Evolutionary conservation across 2,888 invertebrate species (phyloP).

Genomic region (Synergus laeviventris): DNA sequence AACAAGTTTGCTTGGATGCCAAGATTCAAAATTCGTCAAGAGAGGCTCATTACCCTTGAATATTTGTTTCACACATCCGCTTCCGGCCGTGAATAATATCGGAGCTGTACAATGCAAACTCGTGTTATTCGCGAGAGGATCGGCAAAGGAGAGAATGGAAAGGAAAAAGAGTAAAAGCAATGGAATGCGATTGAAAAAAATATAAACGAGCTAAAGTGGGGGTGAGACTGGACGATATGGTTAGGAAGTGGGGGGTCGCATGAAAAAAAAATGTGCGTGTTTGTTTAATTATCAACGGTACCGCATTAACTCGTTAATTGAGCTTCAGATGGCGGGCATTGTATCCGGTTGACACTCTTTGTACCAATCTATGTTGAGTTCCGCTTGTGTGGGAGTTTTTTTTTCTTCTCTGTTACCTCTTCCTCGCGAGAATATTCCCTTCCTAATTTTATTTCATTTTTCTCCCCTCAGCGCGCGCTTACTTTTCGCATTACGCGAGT

Average conservation of each 20-base stretch:
- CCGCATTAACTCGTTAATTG: slow-evolving; percentile 76
- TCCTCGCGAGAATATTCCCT: slow-evolving; percentile 56
- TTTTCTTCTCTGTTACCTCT: slow-evolving; percentile 54
- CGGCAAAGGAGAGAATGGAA: slow-evolving; percentile 33
- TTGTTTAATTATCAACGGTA: slow-evolving; percentile 75
- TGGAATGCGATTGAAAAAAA: slow-evolving; percentile 56
- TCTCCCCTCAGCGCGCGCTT: slow-evolving; percentile 45
- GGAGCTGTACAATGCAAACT: slow-evolving; percentile 65
- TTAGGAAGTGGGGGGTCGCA: slow-evolving; percentile 29
- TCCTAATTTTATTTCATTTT: slow-evolving; percentile 46
- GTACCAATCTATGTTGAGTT: slow-evolving; percentile 58
- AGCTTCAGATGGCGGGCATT: slow-evolving; percentile 74
- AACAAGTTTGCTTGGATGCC: neutral
- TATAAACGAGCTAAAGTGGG: slow-evolving; percentile 41
- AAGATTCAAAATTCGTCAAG: slow-evolving; percentile 40
- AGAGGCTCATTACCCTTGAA: slow-evolving; percentile 64
- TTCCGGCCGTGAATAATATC: slow-evolving; percentile 71
- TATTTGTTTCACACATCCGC: slow-evolving; percentile 74
- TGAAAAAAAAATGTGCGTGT: slow-evolving; percentile 63
- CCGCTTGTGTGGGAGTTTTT: slow-evolving; percentile 65
- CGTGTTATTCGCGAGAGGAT: slow-evolving; percentile 60
- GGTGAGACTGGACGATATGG: slow-evolving; percentile 41
- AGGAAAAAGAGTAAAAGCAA: slow-evolving; percentile 45
- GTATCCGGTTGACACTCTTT: slow-evolving; percentile 74
- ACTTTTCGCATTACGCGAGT: slow-evolving; percentile 48